Evolutionary conservation across 2,113 vertebrate species (phyloP).

Genomic region (Mohoua ochrocephala): DNA sequence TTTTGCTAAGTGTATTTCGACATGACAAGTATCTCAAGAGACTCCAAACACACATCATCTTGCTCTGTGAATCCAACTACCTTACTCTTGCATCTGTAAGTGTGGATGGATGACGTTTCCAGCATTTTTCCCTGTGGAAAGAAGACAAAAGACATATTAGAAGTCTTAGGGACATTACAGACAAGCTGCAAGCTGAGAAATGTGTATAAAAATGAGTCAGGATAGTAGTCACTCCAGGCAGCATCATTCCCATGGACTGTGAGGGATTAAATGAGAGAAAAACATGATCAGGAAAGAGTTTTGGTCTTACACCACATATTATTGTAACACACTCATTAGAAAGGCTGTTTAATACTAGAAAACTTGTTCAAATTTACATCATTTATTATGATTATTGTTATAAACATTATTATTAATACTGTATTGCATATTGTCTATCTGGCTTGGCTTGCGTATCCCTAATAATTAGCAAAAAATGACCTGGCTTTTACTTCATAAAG

Average conservation of each 20-base stretch:
- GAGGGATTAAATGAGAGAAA: neutral
- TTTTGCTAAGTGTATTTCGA: neutral
- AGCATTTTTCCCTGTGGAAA: neutral
- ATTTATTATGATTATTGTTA: neutral
- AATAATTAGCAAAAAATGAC: neutral
- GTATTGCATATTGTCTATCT: neutral
- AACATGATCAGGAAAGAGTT: neutral
- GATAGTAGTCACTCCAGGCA: neutral
- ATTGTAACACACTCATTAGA: neutral
- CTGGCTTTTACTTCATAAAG: neutral
- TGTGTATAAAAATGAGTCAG: neutral
- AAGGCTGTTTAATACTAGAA: neutral
- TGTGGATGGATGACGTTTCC: neutral
- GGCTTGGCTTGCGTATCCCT: neutral
- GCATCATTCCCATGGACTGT: neutral
- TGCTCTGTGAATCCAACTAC: neutral
- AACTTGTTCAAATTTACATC: neutral
- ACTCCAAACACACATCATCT: neutral
- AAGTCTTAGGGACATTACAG: neutral
- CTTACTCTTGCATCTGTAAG: neutral
- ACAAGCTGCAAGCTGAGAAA: neutral
- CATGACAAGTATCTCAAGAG: neutral
- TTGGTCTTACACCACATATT: neutral
- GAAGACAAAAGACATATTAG: neutral
- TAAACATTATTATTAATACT: neutral